Base-by-base conservation (phyloP, 2,797 vertebrate genomes). In the Mallotus villosus region DNA sequence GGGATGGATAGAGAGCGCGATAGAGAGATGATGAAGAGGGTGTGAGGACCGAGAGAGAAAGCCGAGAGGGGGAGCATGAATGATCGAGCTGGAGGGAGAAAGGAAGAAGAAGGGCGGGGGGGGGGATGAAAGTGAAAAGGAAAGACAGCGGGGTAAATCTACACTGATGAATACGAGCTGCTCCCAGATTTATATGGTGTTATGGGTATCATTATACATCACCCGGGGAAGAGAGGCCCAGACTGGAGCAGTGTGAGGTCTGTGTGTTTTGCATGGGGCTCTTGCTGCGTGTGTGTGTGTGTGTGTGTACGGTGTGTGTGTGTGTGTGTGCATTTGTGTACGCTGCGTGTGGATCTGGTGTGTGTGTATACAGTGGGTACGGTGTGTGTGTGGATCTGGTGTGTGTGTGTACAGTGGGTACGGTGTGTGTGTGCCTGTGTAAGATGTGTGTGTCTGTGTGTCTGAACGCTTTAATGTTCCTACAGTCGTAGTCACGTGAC, bases 181-280 rank as follows among this genome's bases (percentile, higher is more conserved):
- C 85, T 72, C 78, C 67, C 74, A 84, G 83, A 89, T 89, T 87
- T 82, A 87, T 87, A 80, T 79, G 80, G 84, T 80, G 84, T 84
- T 86, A 80, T 81, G 83, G 78, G 79, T 85, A 83, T 89, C 85
- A 81, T 88, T 89, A 84, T 82, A 85, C 81, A 85, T 88, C 84
- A 81, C 71, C 80, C 70, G 69, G 74, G 83, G 82, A 78, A 82
- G 77, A 82, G 76, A 79, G 72, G 63, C 11, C 32, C n/a, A 9
- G 37, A 80, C 80, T 78, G 16, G 2, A 80, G 82, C 76, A 71
- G 74, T 66, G 78, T 81, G 80, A 84, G 63, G 74, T 81, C 80
- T 76, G 46, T 84, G 81, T 74, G 72, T 41, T 62, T 4, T 32
- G 58, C 25, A 16, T 62, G 32, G 37, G 58, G 24, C 3, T 57